Evolutionary conservation across 2,797 vertebrate species (phyloP).

Genomic region (Zenarchopterus dispar): DNA sequence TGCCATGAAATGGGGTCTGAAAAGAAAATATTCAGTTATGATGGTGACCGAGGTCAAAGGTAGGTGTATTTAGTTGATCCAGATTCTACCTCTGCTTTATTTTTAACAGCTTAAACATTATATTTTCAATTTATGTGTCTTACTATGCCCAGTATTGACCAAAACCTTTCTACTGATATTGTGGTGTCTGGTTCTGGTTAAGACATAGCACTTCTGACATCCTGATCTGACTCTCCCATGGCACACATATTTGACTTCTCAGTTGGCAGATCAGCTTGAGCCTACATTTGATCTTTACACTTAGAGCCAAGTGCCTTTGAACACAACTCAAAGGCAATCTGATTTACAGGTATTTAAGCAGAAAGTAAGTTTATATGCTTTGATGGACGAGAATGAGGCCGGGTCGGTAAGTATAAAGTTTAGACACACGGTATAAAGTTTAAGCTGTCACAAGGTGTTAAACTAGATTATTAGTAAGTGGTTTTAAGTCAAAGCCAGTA

Average conservation of each 20-base stretch:
- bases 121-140: not conserved
- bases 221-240: conserved; percentile 24
- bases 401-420: conserved; percentile 60
- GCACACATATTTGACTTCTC: conserved; percentile 27
- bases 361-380: conserved; percentile 6
- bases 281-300: conserved; percentile 22
- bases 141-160: too few relatives aligned
- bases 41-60: too few relatives aligned
- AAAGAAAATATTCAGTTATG: too few relatives aligned
- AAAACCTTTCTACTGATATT: not conserved
- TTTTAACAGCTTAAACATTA: too few relatives aligned
- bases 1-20: too few relatives aligned
- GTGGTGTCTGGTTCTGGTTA: conserved; percentile 59
- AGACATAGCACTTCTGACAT: conserved; percentile 36
- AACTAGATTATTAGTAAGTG: too few relatives aligned
- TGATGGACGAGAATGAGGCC: conserved; percentile 62
- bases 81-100: too few relatives aligned
- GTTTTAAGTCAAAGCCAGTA: too few relatives aligned
- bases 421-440: not conserved
- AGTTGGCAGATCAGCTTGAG: conserved; percentile 42
- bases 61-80: too few relatives aligned
- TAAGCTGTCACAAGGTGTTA: too few relatives aligned
- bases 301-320: conserved; percentile 22
- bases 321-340: conserved; percentile 1
- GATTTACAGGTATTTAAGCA: conserved; percentile 5